Evolutionary conservation across 2,888 invertebrate genomes (phyloP).

Genomic region (Pristionchus entomophagus): DNA sequence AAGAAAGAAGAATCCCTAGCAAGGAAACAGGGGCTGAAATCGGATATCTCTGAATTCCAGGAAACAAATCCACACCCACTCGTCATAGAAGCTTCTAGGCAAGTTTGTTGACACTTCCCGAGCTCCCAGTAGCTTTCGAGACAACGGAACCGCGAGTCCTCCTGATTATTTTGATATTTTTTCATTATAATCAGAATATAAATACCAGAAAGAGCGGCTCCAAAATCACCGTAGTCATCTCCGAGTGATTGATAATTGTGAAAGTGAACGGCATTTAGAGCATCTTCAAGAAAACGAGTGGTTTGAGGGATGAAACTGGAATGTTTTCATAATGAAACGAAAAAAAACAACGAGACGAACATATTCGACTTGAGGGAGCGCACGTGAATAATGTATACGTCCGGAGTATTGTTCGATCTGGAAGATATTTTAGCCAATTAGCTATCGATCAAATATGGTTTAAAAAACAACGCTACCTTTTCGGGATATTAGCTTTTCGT

Average conservation of each 20-base stretch:
- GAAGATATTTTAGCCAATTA: no score
- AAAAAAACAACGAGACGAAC: not conserved
- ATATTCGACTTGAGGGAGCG: not conserved
- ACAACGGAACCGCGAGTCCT: not conserved
- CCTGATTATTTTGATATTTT: not conserved
- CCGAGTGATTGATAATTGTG: constrained; percentile 13
- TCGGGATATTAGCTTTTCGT: not conserved
- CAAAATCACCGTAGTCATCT: not conserved
- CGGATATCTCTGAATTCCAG: not conserved
- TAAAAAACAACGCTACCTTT: no score
- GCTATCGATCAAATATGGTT: no score
- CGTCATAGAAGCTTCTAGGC: not conserved
- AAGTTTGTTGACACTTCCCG: not conserved
- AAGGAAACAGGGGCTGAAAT: constrained; percentile 7
- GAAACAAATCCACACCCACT: not conserved
- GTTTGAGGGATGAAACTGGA: not conserved
- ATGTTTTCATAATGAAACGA: not conserved
- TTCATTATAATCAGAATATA: not conserved
- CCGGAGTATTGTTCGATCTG: not conserved
- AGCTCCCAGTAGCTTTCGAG: not conserved
- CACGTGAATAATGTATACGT: not conserved
- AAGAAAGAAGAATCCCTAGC: not conserved
- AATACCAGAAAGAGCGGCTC: not conserved
- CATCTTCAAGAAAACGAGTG: constrained; percentile 1
- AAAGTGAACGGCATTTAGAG: not conserved